Evolutionary conservation across 2,888 invertebrate genomes (phyloP).

Genomic region (Nowickia ferox): DNA sequence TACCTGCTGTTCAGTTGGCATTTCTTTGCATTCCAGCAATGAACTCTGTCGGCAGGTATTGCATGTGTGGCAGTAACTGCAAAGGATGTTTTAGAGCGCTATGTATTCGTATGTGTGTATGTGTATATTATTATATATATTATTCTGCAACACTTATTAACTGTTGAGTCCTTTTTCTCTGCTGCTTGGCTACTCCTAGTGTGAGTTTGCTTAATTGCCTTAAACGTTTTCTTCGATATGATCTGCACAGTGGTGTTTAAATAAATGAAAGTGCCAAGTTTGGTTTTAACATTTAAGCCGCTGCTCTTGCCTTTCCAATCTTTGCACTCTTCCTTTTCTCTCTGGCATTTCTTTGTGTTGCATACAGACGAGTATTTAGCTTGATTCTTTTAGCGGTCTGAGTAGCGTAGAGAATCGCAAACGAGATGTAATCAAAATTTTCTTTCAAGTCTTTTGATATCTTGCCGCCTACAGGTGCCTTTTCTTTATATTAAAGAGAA

Average conservation of each 20-base stretch:
- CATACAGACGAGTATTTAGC: conserved; percentile 29
- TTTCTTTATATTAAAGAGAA: background rate
- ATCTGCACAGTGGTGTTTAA: conserved; percentile 74
- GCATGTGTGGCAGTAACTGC: background rate
- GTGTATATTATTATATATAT: too few species aligned
- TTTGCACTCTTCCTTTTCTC: background rate
- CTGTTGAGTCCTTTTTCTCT: conserved; percentile 47
- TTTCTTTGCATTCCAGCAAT: background rate
- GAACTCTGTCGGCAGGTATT: too few species aligned
- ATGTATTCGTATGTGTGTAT: conserved; percentile 2
- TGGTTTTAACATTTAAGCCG: conserved; percentile 72
- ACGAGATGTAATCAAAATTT: conserved; percentile 75
- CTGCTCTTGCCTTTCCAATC: conserved; percentile 57
- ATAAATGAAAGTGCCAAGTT: conserved; percentile 76
- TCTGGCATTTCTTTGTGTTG: conserved; percentile 20
- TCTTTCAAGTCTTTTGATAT: conserved; percentile 74
- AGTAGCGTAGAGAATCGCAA: conserved; percentile 79
- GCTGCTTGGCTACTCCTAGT: conserved; percentile 68
- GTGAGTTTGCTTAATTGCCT: conserved; percentile 26
- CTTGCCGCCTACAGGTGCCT: conserved; percentile 72
- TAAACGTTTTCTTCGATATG: conserved; percentile 19
- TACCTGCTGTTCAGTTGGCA: conserved; percentile 57
- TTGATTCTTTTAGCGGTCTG: conserved; percentile 39
- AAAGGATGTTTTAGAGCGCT: background rate
- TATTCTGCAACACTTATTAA: conserved; percentile 66